Evolutionary conservation across 2,797 vertebrate genomes (phyloP).

Genomic region (Sebastes taczanowskii): DNA sequence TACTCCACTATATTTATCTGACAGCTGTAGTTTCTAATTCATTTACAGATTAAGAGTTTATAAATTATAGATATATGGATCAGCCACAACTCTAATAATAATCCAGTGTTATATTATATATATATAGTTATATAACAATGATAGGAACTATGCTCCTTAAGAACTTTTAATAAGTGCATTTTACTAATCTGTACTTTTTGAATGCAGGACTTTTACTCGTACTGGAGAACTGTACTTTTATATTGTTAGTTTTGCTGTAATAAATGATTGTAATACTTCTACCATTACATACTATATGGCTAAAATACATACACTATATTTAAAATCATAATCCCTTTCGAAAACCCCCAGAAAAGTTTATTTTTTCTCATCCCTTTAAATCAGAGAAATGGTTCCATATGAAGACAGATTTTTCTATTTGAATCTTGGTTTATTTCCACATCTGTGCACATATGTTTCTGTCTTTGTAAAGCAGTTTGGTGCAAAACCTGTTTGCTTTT

Average conservation of each 20-base stretch:
- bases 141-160: not conserved
- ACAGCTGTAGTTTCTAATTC: too few species aligned
- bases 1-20: not conserved
- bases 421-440: too few species aligned
- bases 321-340: not conserved
- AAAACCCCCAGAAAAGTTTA: too few species aligned
- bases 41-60: not conserved
- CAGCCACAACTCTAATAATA: not conserved
- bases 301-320: not conserved
- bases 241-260: not conserved
- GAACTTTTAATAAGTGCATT: not conserved
- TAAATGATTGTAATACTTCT: not conserved
- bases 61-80: not conserved
- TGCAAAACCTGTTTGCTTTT: too few species aligned
- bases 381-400: fast-evolving
- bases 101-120: not conserved
- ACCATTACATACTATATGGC: not conserved
- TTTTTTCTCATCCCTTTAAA: too few species aligned
- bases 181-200: not conserved
- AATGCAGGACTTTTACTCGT: not conserved
- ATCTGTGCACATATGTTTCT: too few species aligned
- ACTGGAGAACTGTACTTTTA: not conserved
- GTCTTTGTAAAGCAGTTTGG: too few species aligned
- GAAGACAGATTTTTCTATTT: not conserved
- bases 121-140: not conserved